A percentile compares a stretch with the other conserved stretches of the same genome.
phyloP scores from a whole-genome alignment of 2,888 invertebrate species.

The Euspilapteryx auroguttella region DNA sequence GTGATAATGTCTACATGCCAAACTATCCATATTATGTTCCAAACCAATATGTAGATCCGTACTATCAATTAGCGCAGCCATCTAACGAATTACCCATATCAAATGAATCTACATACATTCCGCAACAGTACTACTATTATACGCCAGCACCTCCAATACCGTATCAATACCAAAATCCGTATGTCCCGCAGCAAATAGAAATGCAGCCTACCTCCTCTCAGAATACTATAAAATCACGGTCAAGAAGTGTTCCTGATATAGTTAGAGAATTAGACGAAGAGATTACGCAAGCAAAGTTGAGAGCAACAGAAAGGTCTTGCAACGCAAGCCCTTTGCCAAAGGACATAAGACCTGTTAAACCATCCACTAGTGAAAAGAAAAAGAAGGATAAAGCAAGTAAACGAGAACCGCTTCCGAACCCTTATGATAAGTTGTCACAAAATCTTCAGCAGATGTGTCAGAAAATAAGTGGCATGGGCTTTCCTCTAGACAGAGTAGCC shows the following conservation, averaged over 20 bases:
- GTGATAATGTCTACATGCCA: slow-evolving; percentile 34
- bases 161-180: slow-evolving; percentile 18
- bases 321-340: slow-evolving; percentile 54
- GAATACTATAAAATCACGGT: slow-evolving; percentile 40
- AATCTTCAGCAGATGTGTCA: slow-evolving; percentile 68
- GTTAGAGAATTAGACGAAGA: slow-evolving; percentile 74
- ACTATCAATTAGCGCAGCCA: slow-evolving; percentile 21
- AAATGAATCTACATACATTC: slow-evolving; percentile 29
- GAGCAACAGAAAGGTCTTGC: slow-evolving; percentile 48
- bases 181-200: slow-evolving; percentile 11
- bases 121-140: slow-evolving; percentile 39
- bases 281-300: slow-evolving; percentile 43
- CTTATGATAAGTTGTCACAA: slow-evolving; percentile 36
- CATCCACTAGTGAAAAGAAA: slow-evolving; percentile 19
- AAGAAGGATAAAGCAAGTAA: slow-evolving; percentile 22
- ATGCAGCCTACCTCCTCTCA: slow-evolving; percentile 13
- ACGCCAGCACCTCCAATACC: slow-evolving; percentile 19
- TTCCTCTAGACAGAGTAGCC: slow-evolving; percentile 77
- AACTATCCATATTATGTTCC: slow-evolving; percentile 45
- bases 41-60: slow-evolving; percentile 21
- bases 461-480: slow-evolving; percentile 86
- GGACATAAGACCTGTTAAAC: slow-evolving; percentile 14
- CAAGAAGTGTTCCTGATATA: slow-evolving; percentile 74
- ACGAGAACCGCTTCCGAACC: slow-evolving; percentile 33
- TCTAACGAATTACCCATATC: slow-evolving; percentile 20